Percentiles rank a stretch among this genome's conserved stretches.
These are phyloP conservation scores for Trachemys scripta DNA, from an alignment of 2,113 vertebrate species.

Conservation along the genomic window DNA sequence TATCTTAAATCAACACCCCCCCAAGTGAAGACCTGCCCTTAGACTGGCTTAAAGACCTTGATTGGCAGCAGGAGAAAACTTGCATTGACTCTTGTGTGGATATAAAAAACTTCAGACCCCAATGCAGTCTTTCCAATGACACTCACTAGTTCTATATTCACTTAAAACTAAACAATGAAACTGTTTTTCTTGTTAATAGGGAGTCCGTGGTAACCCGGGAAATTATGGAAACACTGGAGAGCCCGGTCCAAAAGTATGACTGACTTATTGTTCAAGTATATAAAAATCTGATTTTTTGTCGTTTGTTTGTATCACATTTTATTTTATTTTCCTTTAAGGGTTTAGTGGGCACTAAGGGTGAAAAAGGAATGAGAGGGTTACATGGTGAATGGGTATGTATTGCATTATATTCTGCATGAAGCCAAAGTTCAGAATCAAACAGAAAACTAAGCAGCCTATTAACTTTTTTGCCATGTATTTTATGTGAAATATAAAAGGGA, in stretches of 20 bases:
- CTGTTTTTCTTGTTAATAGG: constrained; percentile 55
- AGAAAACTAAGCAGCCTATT: not conserved
- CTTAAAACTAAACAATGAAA: not conserved
- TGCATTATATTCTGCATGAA: not conserved
- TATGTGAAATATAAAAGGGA: not conserved
- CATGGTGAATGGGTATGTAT: constrained; percentile 71
- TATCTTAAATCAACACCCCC: too few species aligned
- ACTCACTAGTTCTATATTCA: not conserved
- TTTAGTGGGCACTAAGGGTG: constrained; percentile 76
- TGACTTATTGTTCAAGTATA: not conserved
- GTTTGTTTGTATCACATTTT: not conserved
- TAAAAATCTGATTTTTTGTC: not conserved
- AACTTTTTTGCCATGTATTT: not conserved
- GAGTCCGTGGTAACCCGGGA: constrained; percentile 69
- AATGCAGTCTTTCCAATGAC: not conserved
- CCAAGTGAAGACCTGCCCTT: too few species aligned
- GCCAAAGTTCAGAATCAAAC: not conserved
- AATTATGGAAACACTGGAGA: constrained; percentile 75
- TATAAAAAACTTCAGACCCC: not conserved
- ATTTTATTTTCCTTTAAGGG: constrained; percentile 61
- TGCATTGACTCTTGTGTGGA: not conserved
- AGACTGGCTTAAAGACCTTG: not conserved
- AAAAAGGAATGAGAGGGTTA: constrained; percentile 80
- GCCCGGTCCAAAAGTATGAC: constrained; percentile 75
- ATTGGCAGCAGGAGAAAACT: not conserved